phyloP scores from a whole-genome alignment of 2,888 invertebrate genomes.

The Baccha elongata region DNA sequence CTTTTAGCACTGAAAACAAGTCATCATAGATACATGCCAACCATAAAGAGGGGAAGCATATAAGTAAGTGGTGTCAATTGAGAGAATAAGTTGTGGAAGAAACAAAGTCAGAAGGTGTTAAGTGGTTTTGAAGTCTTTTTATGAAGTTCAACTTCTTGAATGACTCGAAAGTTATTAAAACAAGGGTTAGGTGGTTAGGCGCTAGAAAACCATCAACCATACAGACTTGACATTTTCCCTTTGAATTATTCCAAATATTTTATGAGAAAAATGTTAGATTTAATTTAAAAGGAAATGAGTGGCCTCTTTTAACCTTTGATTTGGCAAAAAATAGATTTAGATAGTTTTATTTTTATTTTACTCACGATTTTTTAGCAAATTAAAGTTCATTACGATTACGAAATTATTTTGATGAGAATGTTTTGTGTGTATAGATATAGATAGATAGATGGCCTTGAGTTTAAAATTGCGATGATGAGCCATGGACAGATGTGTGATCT shows the following conservation, averaged over 20 bases:
- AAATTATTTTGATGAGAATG: slow-evolving; percentile 10
- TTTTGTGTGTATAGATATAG: slow-evolving; percentile 15
- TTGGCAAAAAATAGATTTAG: background rate
- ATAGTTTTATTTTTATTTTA: background rate
- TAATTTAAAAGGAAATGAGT: background rate
- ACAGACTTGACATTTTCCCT: background rate
- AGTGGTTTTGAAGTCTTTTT: slow-evolving; percentile 16
- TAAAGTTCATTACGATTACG: slow-evolving; percentile 49
- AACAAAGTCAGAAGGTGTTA: slow-evolving; percentile 33
- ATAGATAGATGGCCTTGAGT: slow-evolving; percentile 36
- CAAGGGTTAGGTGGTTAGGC: too few species aligned
- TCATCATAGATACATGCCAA: background rate
- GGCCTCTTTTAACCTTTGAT: slow-evolving; percentile 28
- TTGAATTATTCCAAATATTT: background rate
- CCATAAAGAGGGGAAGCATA: background rate
- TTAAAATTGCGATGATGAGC: slow-evolving; percentile 6
- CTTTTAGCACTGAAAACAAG: slow-evolving; percentile 25
- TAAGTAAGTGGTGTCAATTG: slow-evolving; percentile 24
- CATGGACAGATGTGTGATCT: background rate
- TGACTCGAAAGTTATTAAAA: background rate
- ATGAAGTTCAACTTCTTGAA: slow-evolving; percentile 10
- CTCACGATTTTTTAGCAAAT: slow-evolving; percentile 43
- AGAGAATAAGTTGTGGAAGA: background rate
- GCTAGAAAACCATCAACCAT: background rate
- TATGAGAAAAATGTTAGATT: background rate